A percentile compares a stretch with the other conserved stretches of the same genome.
Evolutionary conservation across 2,888 invertebrate species (phyloP).

Genomic region (Drosophila borborema): DNA sequence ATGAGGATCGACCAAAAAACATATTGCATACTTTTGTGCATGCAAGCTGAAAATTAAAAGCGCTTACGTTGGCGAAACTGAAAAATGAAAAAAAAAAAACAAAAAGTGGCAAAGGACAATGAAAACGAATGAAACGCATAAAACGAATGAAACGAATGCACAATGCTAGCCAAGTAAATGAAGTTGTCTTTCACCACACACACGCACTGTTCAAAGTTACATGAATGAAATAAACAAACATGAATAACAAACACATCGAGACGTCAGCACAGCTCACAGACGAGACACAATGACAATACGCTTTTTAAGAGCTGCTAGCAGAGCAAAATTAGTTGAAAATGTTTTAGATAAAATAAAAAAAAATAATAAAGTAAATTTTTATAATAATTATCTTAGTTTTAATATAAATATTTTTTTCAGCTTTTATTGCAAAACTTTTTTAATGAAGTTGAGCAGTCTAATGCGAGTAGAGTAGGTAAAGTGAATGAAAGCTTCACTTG

Average conservation of each 20-base stretch:
- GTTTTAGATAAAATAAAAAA: not conserved
- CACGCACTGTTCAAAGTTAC: constrained; percentile 6
- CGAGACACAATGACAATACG: constrained; percentile 21
- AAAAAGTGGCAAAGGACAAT: constrained; percentile 48
- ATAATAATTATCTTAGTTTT: too few relatives aligned
- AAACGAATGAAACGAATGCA: constrained; percentile 47
- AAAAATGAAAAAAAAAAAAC: constrained; percentile 21
- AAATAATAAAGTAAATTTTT: too few relatives aligned
- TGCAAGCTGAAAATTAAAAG: constrained; percentile 82
- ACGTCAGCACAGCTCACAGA: not conserved
- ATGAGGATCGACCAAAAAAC: constrained; percentile 48
- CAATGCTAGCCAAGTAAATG: constrained; percentile 58
- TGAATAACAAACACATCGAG: constrained; percentile 13
- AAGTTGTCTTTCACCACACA: constrained; percentile 57
- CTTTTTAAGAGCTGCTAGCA: constrained; percentile 9
- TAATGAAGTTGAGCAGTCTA: too few relatives aligned
- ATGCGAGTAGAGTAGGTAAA: too few relatives aligned
- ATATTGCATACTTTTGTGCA: constrained; percentile 81
- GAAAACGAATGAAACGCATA: constrained; percentile 58
- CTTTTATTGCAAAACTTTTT: too few relatives aligned
- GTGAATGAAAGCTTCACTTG: too few relatives aligned
- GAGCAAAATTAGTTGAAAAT: not conserved
- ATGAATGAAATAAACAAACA: constrained; percentile 14
- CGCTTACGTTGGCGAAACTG: constrained; percentile 71
- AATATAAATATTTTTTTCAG: too few relatives aligned